Percentiles rank a stretch among this genome's conserved stretches.
These are phyloP conservation scores for Anolis carolinensis DNA, from an alignment of 2,113 vertebrate genomes.

Conservation along the genomic window DNA sequence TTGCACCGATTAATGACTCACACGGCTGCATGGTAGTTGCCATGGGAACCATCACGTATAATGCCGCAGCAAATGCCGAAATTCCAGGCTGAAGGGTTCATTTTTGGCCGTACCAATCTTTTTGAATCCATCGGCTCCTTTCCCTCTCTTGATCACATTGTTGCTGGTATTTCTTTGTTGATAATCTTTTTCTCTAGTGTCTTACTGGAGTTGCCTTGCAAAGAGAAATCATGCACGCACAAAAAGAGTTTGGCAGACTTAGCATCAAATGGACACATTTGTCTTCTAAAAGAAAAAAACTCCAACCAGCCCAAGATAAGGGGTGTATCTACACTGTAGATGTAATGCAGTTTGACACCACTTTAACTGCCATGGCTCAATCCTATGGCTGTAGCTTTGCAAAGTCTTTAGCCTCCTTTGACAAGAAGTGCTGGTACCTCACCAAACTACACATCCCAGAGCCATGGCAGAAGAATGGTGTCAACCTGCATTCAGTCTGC, in stretches of 20 bases:
- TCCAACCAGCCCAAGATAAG: neutral
- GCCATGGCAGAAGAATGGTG: no score
- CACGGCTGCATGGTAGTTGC: conserved; percentile 4
- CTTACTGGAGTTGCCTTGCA: neutral
- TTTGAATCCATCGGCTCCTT: neutral
- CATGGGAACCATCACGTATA: conserved; percentile 24
- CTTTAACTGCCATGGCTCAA: no score
- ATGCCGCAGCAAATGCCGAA: neutral
- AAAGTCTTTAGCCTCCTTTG: no score
- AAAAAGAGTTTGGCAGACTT: neutral
- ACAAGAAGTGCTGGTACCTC: no score
- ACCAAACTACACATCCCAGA: no score
- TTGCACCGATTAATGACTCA: neutral
- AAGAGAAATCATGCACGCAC: neutral
- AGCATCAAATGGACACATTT: neutral
- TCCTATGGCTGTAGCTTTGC: no score
- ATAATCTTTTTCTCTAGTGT: neutral
- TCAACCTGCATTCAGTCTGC: no score
- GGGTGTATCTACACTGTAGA: neutral
- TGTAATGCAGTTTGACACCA: no score
- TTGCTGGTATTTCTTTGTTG: neutral
- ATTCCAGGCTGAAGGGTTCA: neutral
- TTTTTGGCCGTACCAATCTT: neutral
- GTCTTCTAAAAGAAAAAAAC: neutral
- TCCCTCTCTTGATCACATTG: neutral